Percentiles rank a stretch among this genome's conserved stretches.
These are phyloP conservation scores for Falco columbarius DNA, from an alignment of 2,797 vertebrate genomes.

Conservation along the genomic window DNA sequence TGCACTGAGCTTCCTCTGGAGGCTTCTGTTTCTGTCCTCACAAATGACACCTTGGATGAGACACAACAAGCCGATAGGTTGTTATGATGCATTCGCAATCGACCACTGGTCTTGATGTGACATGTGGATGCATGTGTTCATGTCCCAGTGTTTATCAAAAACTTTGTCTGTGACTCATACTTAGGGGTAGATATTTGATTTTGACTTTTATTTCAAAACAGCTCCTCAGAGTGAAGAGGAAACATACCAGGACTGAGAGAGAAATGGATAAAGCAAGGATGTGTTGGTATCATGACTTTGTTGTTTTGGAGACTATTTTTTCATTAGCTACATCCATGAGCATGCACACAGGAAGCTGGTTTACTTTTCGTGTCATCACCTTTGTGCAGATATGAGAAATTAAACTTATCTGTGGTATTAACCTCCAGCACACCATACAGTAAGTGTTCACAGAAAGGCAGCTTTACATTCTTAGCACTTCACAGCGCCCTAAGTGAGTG, in stretches of 20 bases:
- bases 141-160: not conserved
- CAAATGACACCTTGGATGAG: not conserved
- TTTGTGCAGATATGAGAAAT: not conserved
- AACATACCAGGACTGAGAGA: not conserved
- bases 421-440: not conserved
- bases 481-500: fast-evolving
- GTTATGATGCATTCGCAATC: not conserved
- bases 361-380: not conserved
- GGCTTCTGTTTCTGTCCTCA: not conserved
- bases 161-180: not conserved
- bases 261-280: not conserved
- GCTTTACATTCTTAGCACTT: not conserved
- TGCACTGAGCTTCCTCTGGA: not conserved
- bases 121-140: fast-evolving
- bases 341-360: not conserved
- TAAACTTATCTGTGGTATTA: not conserved
- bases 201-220: not conserved
- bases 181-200: not conserved
- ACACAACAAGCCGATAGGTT: not conserved
- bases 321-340: not conserved
- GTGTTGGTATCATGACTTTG: not conserved
- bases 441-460: not conserved
- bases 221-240: not conserved
- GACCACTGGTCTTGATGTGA: not conserved
- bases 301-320: not conserved